Percentiles rank a stretch among this genome's conserved stretches.
phyloP scores from a whole-genome alignment of 2,888 invertebrate genomes.

The Tolmerus cingulatus region DNA sequence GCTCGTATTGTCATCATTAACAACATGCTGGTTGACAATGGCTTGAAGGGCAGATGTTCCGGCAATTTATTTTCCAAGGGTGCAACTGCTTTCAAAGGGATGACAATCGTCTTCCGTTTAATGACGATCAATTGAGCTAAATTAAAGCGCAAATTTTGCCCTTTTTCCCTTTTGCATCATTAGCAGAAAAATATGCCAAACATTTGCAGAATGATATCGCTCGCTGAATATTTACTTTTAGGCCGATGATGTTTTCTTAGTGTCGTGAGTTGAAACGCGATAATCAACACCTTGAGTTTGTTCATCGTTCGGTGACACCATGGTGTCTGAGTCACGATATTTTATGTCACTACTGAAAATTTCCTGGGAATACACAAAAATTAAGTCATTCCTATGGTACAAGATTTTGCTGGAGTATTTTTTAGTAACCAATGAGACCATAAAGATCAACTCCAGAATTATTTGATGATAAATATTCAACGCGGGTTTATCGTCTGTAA shows the following conservation, averaged over 20 bases:
- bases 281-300: background rate
- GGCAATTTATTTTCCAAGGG: background rate
- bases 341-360: background rate
- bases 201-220: background rate
- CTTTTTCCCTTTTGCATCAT: background rate
- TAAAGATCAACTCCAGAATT: background rate
- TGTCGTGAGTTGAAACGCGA: background rate
- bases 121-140: background rate
- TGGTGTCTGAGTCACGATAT: background rate
- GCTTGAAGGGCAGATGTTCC: background rate
- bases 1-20: background rate
- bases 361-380: background rate
- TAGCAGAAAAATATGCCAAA: background rate
- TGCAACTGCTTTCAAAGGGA: background rate
- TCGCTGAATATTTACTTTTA: background rate
- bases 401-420: background rate
- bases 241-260: background rate
- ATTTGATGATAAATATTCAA: background rate
- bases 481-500: background rate
- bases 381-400: background rate
- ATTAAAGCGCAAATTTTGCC: background rate
- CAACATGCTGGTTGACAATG: background rate
- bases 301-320: background rate
- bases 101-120: background rate
- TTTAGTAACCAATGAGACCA: background rate